Evolutionary conservation across 2,797 vertebrate genomes (phyloP).

Genomic region (Prionace glauca): DNA sequence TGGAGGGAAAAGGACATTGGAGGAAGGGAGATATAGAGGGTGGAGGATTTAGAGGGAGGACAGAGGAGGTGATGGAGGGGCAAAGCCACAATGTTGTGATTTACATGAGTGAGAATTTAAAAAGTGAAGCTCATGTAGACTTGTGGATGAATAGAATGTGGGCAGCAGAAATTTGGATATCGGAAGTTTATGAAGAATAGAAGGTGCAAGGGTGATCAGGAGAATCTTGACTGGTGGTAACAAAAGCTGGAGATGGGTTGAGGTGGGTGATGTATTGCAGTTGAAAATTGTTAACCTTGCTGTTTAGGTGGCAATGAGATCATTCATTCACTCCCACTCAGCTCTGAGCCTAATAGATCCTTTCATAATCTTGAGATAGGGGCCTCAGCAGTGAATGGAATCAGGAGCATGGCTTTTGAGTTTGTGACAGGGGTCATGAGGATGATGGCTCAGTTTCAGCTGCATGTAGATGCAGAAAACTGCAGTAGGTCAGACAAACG

Average conservation of each 20-base stretch:
- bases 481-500: neutral
- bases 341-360: neutral
- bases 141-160: neutral
- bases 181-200: neutral
- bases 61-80: constrained; percentile 36
- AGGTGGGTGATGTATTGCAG: neutral
- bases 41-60: constrained; percentile 40
- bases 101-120: neutral
- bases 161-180: neutral
- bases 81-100: neutral
- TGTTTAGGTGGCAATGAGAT: neutral
- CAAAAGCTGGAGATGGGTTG: constrained; percentile 40
- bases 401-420: neutral
- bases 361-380: constrained; percentile 31
- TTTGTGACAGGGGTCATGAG: constrained; percentile 43
- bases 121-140: neutral
- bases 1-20: constrained; percentile 5
- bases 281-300: neutral
- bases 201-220: neutral
- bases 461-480: neutral
- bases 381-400: neutral
- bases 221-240: neutral
- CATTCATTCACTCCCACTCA: no score
- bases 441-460: constrained; percentile 43
- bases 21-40: constrained; percentile 2